Evolutionary conservation across 2,888 invertebrate genomes (phyloP).

Genomic region (Steinernema hermaphroditum): DNA sequence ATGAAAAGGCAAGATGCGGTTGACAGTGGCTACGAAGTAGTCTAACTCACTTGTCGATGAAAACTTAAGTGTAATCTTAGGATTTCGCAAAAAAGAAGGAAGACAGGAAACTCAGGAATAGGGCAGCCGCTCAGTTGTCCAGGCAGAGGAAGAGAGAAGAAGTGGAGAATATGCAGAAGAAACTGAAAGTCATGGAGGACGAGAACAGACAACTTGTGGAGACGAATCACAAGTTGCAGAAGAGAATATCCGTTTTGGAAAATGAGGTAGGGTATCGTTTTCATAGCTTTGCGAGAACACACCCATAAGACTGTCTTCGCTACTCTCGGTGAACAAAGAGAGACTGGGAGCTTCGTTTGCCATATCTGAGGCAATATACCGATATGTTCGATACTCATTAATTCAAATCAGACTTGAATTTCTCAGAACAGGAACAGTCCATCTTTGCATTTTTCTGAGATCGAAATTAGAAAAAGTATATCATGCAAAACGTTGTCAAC

Average conservation of each 20-base stretch:
- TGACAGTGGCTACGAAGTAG: conserved; percentile 20
- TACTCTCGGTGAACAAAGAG: too few species aligned
- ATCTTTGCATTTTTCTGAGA: too few species aligned
- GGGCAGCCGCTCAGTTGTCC: not conserved
- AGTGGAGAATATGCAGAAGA: conserved; percentile 20
- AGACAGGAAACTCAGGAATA: conserved; percentile 13
- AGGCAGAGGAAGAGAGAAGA: conserved; percentile 13
- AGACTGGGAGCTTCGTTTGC: too few species aligned
- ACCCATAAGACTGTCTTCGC: too few species aligned
- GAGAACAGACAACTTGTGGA: conserved; percentile 6
- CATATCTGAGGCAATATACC: too few species aligned
- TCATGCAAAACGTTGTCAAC: too few species aligned
- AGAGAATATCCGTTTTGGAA: not conserved
- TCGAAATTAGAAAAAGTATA: too few species aligned
- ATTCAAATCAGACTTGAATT: too few species aligned
- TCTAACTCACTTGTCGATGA: too few species aligned
- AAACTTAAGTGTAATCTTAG: not conserved
- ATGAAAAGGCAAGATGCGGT: conserved; percentile 6
- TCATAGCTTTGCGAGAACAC: too few species aligned
- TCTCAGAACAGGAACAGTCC: too few species aligned
- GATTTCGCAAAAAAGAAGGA: conserved; percentile 23
- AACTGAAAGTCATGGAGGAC: not conserved
- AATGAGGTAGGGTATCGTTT: conserved; percentile 19
- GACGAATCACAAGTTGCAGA: not conserved
- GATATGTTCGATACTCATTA: too few species aligned